A percentile compares a stretch with the other conserved stretches of the same genome.
phyloP scores from a whole-genome alignment of 2,888 invertebrate genomes.

The Embidobia sp. region DNA sequence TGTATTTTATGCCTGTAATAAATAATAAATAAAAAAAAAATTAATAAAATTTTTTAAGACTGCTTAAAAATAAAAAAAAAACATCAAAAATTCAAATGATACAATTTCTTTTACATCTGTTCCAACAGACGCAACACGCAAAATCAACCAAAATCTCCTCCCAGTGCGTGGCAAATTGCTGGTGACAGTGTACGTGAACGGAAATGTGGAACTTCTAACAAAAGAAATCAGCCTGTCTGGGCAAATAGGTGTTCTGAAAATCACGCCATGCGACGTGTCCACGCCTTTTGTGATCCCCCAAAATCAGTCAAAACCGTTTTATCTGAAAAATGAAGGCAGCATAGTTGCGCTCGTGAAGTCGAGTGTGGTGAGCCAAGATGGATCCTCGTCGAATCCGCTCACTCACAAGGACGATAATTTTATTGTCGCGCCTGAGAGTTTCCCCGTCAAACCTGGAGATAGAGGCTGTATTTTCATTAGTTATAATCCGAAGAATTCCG shows the following conservation, averaged over 20 bases:
- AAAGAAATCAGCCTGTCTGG: conserved; percentile 72
- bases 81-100: no score
- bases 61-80: no score
- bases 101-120: no score
- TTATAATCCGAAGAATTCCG: conserved; percentile 68
- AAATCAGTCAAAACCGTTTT: conserved; percentile 70
- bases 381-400: background rate
- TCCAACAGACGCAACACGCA: no score
- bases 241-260: conserved; percentile 69
- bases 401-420: conserved; percentile 70
- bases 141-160: no score
- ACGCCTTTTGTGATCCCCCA: conserved; percentile 67
- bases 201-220: conserved; percentile 68
- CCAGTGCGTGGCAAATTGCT: conserved; percentile 66
- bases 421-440: conserved; percentile 69
- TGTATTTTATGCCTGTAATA: no score
- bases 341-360: conserved; percentile 67
- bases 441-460: conserved; percentile 69
- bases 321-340: conserved; percentile 72
- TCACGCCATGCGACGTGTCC: conserved; percentile 71
- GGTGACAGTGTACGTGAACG: conserved; percentile 61
- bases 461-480: conserved; percentile 69
- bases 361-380: conserved; percentile 32
- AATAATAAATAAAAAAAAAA: no score
- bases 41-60: no score